Evolutionary conservation across 2,888 invertebrate species (phyloP).

Genomic region (Aethes cnicana): DNA sequence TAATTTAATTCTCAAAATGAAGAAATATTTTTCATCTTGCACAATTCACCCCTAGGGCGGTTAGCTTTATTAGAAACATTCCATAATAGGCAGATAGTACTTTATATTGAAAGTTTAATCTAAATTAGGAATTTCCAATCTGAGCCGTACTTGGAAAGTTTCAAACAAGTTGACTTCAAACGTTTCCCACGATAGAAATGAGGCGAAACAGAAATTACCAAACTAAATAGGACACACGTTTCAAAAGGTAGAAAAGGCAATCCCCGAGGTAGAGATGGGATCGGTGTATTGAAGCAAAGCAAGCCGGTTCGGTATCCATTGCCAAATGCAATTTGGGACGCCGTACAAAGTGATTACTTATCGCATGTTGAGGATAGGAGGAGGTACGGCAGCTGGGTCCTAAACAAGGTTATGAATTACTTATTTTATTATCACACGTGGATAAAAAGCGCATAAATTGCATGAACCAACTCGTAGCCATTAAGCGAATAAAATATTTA

Average conservation of each 20-base stretch:
- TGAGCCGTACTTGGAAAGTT: background rate
- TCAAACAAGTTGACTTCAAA: slow-evolving; percentile 3
- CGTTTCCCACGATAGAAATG: background rate
- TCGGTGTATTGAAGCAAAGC: slow-evolving; percentile 18
- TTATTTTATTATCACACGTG: slow-evolving; percentile 22
- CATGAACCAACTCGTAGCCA: background rate
- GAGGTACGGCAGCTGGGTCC: slow-evolving; percentile 15
- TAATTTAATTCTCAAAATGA: too few relatives aligned
- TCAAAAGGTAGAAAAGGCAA: slow-evolving; percentile 27
- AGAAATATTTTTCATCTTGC: too few relatives aligned
- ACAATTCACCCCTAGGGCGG: too few relatives aligned
- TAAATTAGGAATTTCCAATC: background rate
- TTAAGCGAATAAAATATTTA: too few relatives aligned
- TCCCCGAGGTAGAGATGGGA: slow-evolving; percentile 28
- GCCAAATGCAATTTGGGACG: slow-evolving; percentile 31
- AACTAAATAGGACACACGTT: slow-evolving; percentile 23
- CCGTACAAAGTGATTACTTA: slow-evolving; percentile 32
- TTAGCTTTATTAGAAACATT: too few relatives aligned
- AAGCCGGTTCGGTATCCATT: slow-evolving; percentile 17
- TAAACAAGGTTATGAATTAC: slow-evolving; percentile 23
- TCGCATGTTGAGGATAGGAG: slow-evolving; percentile 23
- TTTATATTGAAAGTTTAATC: background rate
- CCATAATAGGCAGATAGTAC: background rate
- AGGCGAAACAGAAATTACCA: slow-evolving; percentile 12
- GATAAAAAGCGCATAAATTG: background rate